Conservation (phyloP, 2,888 invertebrate species). For the Dromius quadrimaculatus region DNA sequence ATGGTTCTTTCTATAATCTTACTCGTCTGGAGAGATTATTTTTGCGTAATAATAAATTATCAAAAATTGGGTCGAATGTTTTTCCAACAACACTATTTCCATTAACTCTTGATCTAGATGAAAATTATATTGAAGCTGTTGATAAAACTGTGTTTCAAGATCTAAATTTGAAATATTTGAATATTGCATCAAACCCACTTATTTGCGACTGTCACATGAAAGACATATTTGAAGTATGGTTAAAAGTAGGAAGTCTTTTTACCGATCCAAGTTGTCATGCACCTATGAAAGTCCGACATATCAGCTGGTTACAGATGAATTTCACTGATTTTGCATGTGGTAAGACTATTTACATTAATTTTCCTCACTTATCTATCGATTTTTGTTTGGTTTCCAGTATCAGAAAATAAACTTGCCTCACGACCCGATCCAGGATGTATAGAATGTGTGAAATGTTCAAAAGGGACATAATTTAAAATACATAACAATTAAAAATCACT, state of each 20-base stretch:
- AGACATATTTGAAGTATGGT: constrained; percentile 1
- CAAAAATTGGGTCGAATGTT: constrained; percentile 1
- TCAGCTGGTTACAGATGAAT: background rate
- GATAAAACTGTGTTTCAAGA: background rate
- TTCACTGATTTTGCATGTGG: constrained; percentile 3
- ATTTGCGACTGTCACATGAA: background rate
- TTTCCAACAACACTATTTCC: constrained; percentile 10
- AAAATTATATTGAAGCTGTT: background rate
- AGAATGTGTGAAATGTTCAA: too few relatives aligned
- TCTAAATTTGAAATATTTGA: constrained; percentile 4
- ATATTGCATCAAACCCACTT: background rate
- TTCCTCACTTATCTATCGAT: too few relatives aligned
- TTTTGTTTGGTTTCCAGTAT: too few relatives aligned
- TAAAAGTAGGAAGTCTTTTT: background rate
- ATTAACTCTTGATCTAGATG: background rate
- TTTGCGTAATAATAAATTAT: background rate
- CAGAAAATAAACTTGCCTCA: too few relatives aligned
- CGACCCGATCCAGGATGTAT: too few relatives aligned
- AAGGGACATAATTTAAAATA: too few relatives aligned
- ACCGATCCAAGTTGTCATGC: background rate
- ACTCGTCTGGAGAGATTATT: background rate
- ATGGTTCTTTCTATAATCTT: background rate
- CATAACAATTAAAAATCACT: too few relatives aligned
- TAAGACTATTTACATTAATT: too few relatives aligned
- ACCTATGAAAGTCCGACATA: background rate